These are phyloP conservation scores for Megaceryle maxima DNA, from an alignment of 2,113 vertebrate species.

Conservation along the genomic window DNA sequence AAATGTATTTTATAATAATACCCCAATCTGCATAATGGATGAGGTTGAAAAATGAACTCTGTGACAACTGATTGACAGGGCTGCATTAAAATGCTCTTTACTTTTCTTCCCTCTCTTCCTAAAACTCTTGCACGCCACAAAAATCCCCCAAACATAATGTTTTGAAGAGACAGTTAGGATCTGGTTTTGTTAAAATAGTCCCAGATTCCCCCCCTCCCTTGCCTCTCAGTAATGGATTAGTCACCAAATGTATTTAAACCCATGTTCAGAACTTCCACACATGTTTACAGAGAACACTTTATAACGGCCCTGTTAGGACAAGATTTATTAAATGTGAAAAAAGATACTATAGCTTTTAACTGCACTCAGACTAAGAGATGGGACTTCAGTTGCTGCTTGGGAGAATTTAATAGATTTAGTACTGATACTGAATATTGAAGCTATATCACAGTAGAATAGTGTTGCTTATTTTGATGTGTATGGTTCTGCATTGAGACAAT, in stretches of 20 bases:
- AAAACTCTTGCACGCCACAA: neutral
- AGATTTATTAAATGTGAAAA: neutral
- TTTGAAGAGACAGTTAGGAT: neutral
- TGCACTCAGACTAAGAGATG: neutral
- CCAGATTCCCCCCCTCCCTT: neutral
- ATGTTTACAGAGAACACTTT: neutral
- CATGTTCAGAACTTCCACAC: neutral
- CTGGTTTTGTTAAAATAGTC: neutral
- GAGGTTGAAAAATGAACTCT: conserved; percentile 17
- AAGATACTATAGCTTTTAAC: neutral
- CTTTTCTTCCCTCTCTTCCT: neutral
- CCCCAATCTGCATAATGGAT: conserved; percentile 36
- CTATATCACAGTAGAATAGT: neutral
- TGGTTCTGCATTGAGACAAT: neutral
- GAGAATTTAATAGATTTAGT: neutral
- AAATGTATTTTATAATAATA: conserved; percentile 41
- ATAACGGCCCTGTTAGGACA: neutral
- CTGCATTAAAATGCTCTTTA: conserved; percentile 19
- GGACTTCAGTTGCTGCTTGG: neutral
- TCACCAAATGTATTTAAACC: neutral
- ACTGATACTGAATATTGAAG: neutral
- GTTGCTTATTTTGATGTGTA: neutral
- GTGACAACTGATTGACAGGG: conserved; percentile 40
- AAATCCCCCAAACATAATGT: neutral
- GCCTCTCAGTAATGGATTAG: neutral